Percentiles rank a stretch among this genome's conserved stretches.
phyloP scores from a whole-genome alignment of 1,140 invertebrate genomes.

The Caenorhabditis inopinata region DNA sequence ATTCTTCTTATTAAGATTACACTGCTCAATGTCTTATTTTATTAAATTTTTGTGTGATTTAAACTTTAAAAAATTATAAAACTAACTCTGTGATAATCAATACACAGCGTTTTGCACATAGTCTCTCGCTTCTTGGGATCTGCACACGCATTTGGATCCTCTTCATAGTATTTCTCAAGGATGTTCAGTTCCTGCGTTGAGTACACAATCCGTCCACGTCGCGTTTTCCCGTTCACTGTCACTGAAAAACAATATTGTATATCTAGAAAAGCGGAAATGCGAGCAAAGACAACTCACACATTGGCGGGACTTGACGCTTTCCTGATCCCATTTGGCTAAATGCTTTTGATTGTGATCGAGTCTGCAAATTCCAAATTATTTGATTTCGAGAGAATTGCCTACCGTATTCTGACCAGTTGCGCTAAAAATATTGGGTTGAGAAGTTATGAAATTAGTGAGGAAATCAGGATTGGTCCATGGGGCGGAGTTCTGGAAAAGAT shows the following conservation, averaged over 20 bases:
- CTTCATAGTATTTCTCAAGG: not conserved
- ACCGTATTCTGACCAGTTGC: not conserved
- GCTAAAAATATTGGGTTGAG: not conserved
- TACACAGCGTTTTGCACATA: not conserved
- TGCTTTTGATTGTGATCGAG: not conserved
- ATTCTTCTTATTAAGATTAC: too few species aligned
- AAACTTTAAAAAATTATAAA: too few species aligned
- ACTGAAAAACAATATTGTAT: too few species aligned
- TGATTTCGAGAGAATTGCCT: not conserved
- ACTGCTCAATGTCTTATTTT: too few species aligned
- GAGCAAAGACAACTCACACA: not conserved
- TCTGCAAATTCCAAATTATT: not conserved
- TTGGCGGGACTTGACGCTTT: not conserved
- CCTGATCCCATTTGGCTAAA: not conserved
- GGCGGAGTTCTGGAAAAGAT: not conserved
- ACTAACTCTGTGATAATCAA: constrained; percentile 25
- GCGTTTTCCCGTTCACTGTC: constrained; percentile 20
- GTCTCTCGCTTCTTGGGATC: not conserved
- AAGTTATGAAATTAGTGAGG: not conserved
- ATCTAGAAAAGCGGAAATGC: too few species aligned
- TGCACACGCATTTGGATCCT: constrained; percentile 13
- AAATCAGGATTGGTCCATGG: not conserved
- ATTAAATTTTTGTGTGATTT: too few species aligned
- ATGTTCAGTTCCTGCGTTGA: not conserved
- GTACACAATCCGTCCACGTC: constrained; percentile 8